Conservation (phyloP, 2,888 invertebrate genomes). For the Caenorhabditis doughertyi region DNA sequence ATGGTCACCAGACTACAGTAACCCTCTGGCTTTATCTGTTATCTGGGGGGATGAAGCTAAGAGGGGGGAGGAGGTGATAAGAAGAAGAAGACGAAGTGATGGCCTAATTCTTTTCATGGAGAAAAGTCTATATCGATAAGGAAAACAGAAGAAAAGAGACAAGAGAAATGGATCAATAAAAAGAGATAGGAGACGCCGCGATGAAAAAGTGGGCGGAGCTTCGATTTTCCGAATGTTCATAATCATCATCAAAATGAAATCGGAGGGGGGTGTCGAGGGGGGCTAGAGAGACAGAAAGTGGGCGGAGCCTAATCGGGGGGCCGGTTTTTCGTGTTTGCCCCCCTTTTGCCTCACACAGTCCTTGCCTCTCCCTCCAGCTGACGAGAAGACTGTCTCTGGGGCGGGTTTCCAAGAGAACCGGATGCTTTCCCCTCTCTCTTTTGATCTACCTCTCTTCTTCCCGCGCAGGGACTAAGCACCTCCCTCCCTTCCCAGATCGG, state of each 20-base stretch:
- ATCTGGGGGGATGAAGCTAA: too few relatives aligned
- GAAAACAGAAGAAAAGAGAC: background rate
- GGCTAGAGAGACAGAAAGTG: background rate
- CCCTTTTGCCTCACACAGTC: background rate
- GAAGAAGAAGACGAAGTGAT: background rate
- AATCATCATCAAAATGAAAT: too few relatives aligned
- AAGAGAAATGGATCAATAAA: background rate
- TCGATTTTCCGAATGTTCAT: too few relatives aligned
- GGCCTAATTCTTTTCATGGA: too few relatives aligned
- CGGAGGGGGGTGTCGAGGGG: too few relatives aligned
- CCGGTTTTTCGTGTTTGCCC: constrained; percentile 62
- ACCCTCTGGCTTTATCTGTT: too few relatives aligned
- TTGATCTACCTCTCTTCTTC: constrained; percentile 9
- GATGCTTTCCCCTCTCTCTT: constrained; percentile 20
- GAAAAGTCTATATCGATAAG: background rate
- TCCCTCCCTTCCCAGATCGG: too few relatives aligned
- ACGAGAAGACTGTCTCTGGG: constrained; percentile 7
- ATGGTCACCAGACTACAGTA: too few relatives aligned
- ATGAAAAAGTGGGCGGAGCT: background rate
- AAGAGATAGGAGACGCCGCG: background rate
- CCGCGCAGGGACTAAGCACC: too few relatives aligned
- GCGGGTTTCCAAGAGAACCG: constrained; percentile 28
- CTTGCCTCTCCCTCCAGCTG: constrained; percentile 28
- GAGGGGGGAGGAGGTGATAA: too few relatives aligned
- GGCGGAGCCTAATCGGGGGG: constrained; percentile 23